Base-by-base conservation (phyloP, 2,888 invertebrate species). In the Tachina grossa region DNA sequence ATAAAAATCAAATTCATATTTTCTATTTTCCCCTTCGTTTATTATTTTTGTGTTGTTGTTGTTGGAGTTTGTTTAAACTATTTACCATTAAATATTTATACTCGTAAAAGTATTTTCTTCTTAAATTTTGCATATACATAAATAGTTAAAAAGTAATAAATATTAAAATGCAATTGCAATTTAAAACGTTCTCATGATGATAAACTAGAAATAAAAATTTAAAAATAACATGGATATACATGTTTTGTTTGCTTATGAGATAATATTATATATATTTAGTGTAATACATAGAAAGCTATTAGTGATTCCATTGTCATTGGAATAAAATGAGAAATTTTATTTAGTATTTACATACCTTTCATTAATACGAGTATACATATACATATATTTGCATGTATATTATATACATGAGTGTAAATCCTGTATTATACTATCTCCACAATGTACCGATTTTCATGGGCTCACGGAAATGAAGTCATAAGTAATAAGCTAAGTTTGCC, bases 1-100 rank as follows among this genome's bases (percentile, higher is more conserved):
- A 76, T 65, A 71, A 83, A 72, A 71, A 71, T 59, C 31, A 77
- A 71, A 77, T 77, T 77, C 47, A 76, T 82, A 82, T 71, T 63
- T 72, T 59, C 72, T 68, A 68, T 76, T 57, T 65, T 13, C 11
- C 1, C 1, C 1, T 43, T 14, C 0, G 39, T 69, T 47, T 68
- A 31, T 31, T 31, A 31, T 51, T 63, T 74, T 47, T 57, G n/a
- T 31, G 10, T 2, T 8, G 49, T 59, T 68, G 51, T 71, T 71
- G 43, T 16, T 66, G 14, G 49, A 41, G 31, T 66, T 81, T 66
- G n/a, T 43, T 57, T 66, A 19, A 57, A 74, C 41, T 66, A 74
- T 81, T 74, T 68, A 49, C 66, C 51, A 61, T 69, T 22, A 65
- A 68, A 55, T 47, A 68, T 71, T 63, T 79, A 53, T 63, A 43